Conservation (phyloP, 2,113 vertebrate species). For the Coptodon bakossiorum region DNA sequence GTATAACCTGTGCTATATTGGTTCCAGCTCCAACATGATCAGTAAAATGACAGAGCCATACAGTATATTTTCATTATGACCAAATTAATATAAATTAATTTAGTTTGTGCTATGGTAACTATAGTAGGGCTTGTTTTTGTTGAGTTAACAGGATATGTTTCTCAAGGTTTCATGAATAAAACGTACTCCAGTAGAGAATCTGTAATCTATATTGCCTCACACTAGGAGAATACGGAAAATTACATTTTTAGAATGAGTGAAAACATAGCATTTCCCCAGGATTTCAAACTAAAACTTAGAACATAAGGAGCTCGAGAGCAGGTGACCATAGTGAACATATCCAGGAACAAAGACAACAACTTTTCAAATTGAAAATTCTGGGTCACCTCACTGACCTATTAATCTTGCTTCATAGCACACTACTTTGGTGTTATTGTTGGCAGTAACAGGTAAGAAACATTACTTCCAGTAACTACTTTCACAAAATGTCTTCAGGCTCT, state of each 20-base stretch:
- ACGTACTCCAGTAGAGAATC: neutral
- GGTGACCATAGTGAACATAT: neutral
- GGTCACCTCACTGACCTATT: neutral
- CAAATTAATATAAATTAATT: neutral
- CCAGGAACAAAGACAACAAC: neutral
- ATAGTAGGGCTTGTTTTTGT: neutral
- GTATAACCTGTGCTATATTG: neutral
- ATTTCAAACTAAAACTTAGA: neutral
- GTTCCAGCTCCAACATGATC: fast-evolving
- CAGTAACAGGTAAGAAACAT: neutral
- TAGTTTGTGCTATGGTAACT: neutral
- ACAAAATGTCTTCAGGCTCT: fast-evolving
- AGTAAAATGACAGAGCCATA: neutral
- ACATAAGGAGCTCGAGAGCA: neutral
- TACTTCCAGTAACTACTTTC: fast-evolving
- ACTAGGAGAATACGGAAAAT: fast-evolving
- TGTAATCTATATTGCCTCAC: fast-evolving
- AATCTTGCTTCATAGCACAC: neutral
- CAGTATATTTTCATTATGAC: neutral
- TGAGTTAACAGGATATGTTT: fast-evolving
- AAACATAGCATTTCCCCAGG: fast-evolving
- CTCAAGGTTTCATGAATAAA: fast-evolving
- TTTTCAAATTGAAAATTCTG: neutral
- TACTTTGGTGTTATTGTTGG: neutral
- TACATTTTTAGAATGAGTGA: neutral